phyloP scores from a whole-genome alignment of 1,140 invertebrate genomes.

The Cydia splendana region DNA sequence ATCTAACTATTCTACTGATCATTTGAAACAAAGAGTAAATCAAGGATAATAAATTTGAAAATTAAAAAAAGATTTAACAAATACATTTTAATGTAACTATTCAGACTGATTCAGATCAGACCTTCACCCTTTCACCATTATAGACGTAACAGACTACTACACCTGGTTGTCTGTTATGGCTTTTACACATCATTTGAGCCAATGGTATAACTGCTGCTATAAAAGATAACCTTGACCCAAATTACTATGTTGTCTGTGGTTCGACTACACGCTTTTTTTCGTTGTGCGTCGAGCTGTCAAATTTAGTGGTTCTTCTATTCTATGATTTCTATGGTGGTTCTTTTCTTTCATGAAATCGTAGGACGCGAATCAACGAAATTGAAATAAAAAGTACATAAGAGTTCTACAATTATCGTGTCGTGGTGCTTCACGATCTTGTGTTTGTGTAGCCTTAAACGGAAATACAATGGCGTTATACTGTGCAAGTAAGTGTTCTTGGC shows the following conservation, averaged over 20 bases:
- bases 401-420: conserved; percentile 34
- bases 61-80: too few relatives aligned
- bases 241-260: not conserved
- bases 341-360: not conserved
- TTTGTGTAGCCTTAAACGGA: conserved; percentile 34
- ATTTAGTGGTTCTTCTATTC: too few relatives aligned
- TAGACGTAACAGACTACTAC: too few relatives aligned
- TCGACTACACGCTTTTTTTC: conserved; percentile 15
- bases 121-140: too few relatives aligned
- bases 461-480: conserved; percentile 69
- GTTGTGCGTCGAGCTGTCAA: conserved; percentile 17
- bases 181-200: not conserved
- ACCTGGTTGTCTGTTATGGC: too few relatives aligned
- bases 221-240: not conserved
- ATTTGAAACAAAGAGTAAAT: too few relatives aligned
- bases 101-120: too few relatives aligned
- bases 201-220: not conserved
- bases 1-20: too few relatives aligned
- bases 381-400: not conserved
- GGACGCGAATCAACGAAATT: not conserved
- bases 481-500: conserved; percentile 63
- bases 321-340: too few relatives aligned
- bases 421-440: conserved; percentile 15
- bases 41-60: too few relatives aligned
- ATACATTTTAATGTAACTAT: too few relatives aligned